Base-by-base conservation (phyloP, 2,888 invertebrate species). In the Cyclophora punctaria region DNA sequence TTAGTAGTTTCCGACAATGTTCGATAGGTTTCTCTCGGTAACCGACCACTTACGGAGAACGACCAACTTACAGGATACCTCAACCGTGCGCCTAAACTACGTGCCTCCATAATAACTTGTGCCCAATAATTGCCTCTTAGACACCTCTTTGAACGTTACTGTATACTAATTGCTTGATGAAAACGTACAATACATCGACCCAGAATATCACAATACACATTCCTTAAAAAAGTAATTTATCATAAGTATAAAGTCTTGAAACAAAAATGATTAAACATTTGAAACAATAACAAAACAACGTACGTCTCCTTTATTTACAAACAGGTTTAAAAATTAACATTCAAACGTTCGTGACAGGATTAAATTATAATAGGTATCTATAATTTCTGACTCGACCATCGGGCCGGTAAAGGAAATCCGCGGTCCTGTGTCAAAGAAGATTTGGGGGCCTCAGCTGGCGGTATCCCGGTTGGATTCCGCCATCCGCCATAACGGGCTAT, bases 371-470 rank as follows among this genome's bases (percentile, higher is more conserved):
- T 51, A 50, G 44, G 48, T 48, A 48, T 54, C 48, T 58, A 57
- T 58, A 57, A 55, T 57, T 57, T 51, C 51, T 55, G 53, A 48
- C 49, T 48, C 20, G 34, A 37, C 35, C 35, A 49, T 46, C 41
- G 44, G 40, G 54, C 20, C 55, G 52, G 51, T 54, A 52, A 59
- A 62, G 50, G 52, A 47, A 56, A 57, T 53, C 49, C 54, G 55
- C 59, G 56, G 61, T 60, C 63, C 60, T 62, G 49, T 65, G 64
- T 63, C 63, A 66, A 66, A 67, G 67, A 59, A 62, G 63, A 60
- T 66, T 66, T 66, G 59, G 51, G 47, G 66, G 67, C 55, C 74
- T 71, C 75, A 73, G 69, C 66, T 74, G 75, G 59, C 64, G 51
- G 48, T 67, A 65, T 60, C 64, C 52, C 62, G 48, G 47, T 55